Evolutionary conservation across 2,113 vertebrate genomes (phyloP).

Genomic region (Neogobius melanostomus): DNA sequence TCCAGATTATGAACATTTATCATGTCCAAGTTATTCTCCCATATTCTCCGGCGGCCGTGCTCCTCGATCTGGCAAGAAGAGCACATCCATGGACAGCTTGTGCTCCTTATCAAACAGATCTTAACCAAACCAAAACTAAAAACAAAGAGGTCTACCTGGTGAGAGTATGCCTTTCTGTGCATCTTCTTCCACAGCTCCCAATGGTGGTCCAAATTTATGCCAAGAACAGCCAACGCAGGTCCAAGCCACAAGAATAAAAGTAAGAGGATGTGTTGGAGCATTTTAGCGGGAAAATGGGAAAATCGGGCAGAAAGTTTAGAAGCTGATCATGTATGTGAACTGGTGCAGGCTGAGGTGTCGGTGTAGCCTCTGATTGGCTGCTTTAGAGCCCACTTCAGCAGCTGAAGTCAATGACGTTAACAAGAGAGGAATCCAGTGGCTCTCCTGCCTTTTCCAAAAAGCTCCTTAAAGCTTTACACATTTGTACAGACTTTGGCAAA

Average conservation of each 20-base stretch:
- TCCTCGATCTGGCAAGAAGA: constrained; percentile 75
- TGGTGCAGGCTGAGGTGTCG: background rate
- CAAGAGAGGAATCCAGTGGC: background rate
- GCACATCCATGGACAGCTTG: background rate
- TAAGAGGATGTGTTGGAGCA: constrained; percentile 45
- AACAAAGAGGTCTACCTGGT: constrained; percentile 34
- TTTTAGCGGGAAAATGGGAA: background rate
- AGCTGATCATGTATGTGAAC: background rate
- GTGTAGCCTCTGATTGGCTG: background rate
- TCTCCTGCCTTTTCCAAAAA: no score
- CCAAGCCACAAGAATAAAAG: constrained; percentile 33
- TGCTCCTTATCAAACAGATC: background rate
- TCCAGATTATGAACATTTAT: constrained; percentile 85
- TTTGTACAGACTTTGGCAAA: no score
- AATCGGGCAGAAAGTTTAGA: background rate
- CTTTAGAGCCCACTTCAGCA: background rate
- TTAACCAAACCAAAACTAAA: background rate
- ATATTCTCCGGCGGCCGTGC: constrained; percentile 66
- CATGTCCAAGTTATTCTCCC: constrained; percentile 82
- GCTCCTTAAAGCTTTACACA: no score
- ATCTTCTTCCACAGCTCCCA: constrained; percentile 79
- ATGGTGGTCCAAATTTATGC: constrained; percentile 57
- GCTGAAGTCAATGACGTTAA: constrained; percentile 17
- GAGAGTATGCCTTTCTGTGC: constrained; percentile 65
- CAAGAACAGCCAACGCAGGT: background rate